A percentile compares a stretch with the other conserved stretches of the same genome.
Evolutionary conservation across 1,140 invertebrate genomes (phyloP).

Genomic region (Drosophila parvula): DNA sequence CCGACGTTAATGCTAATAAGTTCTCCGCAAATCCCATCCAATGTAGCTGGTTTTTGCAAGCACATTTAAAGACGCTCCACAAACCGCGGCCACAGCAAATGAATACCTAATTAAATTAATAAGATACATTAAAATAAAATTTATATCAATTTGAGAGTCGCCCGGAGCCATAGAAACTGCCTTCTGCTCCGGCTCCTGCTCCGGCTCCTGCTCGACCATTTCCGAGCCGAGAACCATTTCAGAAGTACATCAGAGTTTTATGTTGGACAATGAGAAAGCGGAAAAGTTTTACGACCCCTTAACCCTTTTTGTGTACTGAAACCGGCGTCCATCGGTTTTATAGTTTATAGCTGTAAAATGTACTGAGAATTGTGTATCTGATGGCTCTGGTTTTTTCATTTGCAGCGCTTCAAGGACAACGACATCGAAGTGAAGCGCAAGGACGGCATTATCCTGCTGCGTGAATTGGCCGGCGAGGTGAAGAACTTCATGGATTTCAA

Average conservation of each 20-base stretch:
- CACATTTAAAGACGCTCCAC: background rate
- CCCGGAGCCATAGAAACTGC: constrained; percentile 30
- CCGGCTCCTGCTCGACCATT: background rate
- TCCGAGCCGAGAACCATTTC: constrained; percentile 1
- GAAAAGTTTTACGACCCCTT: constrained; percentile 66
- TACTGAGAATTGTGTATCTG: constrained; percentile 53
- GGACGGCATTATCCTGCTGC: constrained; percentile 92
- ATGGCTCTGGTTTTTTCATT: constrained; percentile 38
- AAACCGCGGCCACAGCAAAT: constrained; percentile 26
- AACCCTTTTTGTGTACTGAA: constrained; percentile 46
- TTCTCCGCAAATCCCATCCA: background rate
- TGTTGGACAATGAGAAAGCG: constrained; percentile 53
- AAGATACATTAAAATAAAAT: constrained; percentile 64
- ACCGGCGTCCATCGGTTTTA: constrained; percentile 56
- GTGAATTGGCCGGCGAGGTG: constrained; percentile 93
- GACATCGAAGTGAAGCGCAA: constrained; percentile 90
- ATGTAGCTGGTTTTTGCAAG: background rate
- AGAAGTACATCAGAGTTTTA: constrained; percentile 61
- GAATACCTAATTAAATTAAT: constrained; percentile 66
- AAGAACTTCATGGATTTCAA: constrained; percentile 96
- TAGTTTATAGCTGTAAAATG: constrained; percentile 62
- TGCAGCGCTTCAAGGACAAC: constrained; percentile 91
- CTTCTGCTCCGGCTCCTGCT: background rate
- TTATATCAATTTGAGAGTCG: constrained; percentile 52
- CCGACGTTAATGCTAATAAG: background rate